These are phyloP conservation scores for Nephrotoma guestfalica DNA, from an alignment of 2,888 invertebrate species.

Conservation along the genomic window DNA sequence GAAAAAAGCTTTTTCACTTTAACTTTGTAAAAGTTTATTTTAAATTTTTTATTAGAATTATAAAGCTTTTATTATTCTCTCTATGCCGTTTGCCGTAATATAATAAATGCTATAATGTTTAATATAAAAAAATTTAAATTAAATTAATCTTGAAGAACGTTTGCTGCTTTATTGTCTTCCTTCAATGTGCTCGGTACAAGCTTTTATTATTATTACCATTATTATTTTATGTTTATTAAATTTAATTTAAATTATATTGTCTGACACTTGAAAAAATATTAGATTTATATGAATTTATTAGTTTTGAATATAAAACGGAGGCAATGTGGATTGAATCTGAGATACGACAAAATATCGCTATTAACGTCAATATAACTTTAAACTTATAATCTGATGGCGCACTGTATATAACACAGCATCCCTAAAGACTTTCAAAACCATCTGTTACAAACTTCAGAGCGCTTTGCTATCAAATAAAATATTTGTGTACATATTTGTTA, in stretches of 20 bases:
- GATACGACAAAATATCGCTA: too few relatives aligned
- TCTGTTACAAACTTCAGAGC: background rate
- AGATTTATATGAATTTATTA: background rate
- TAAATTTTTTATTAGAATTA: background rate
- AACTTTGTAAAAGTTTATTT: background rate
- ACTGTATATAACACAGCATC: too few relatives aligned
- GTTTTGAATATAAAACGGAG: too few relatives aligned
- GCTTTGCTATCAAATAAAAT: background rate
- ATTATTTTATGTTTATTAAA: background rate
- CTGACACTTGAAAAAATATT: background rate
- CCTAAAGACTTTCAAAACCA: background rate
- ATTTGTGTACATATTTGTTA: background rate
- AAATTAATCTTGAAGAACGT: background rate
- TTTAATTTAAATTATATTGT: background rate
- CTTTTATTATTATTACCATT: background rate
- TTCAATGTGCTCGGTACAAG: background rate
- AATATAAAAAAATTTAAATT: background rate
- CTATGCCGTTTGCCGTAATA: background rate
- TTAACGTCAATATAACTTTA: too few relatives aligned
- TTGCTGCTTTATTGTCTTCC: background rate
- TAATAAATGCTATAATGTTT: background rate
- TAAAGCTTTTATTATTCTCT: background rate
- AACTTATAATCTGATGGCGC: too few relatives aligned
- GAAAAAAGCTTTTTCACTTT: background rate
- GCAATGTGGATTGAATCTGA: too few relatives aligned